A percentile compares a stretch with the other conserved stretches of the same genome.
These are phyloP conservation scores for Lutraria lutraria DNA, from an alignment of 2,888 invertebrate species.

Conservation along the genomic window DNA sequence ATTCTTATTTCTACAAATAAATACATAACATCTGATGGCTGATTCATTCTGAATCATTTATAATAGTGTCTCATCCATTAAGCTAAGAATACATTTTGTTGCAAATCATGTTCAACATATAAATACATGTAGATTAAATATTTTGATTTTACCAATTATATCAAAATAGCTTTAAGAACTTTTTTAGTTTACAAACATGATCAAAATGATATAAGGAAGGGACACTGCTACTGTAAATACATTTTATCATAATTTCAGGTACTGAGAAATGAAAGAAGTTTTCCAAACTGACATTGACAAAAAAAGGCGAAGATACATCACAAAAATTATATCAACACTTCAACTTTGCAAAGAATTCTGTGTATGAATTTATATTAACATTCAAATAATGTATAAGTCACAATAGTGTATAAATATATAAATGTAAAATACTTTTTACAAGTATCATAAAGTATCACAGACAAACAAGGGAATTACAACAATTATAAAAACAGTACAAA, in stretches of 20 bases:
- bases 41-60: not conserved
- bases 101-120: not conserved
- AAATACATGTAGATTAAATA: too few relatives aligned
- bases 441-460: slow-evolving; percentile 12
- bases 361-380: not conserved
- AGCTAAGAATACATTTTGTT: not conserved
- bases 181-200: not conserved
- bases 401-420: slow-evolving; percentile 19
- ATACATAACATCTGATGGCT: too few relatives aligned
- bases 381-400: not conserved
- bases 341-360: not conserved
- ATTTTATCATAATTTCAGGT: not conserved
- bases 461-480: slow-evolving; percentile 6
- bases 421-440: slow-evolving; percentile 9
- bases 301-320: not conserved
- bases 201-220: not conserved
- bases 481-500: slow-evolving; percentile 22
- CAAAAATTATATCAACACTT: slow-evolving; percentile 1
- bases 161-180: not conserved
- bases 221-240: not conserved
- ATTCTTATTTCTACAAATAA: not conserved
- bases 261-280: not conserved
- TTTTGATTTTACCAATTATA: not conserved
- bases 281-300: not conserved
- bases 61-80: not conserved